Evolutionary conservation across 2,113 vertebrate species (phyloP).

Genomic region (Panthera uncia): DNA sequence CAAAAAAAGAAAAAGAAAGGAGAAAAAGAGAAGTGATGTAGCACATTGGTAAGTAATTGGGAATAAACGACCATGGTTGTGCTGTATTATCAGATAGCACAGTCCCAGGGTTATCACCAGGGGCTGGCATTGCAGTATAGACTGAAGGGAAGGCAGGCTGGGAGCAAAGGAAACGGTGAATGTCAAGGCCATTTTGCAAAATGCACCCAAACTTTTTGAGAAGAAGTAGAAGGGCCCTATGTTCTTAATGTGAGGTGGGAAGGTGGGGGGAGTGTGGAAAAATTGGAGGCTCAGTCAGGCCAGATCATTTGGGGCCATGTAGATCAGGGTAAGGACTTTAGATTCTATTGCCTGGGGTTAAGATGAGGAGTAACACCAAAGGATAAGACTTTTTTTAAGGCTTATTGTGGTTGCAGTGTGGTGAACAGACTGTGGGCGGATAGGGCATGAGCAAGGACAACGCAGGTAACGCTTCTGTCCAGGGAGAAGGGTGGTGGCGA

Average conservation of each 20-base stretch:
- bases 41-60: background rate
- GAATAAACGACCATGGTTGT: no score
- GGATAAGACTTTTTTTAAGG: background rate
- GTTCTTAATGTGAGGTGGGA: background rate
- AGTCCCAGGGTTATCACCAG: background rate
- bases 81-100: fast-evolving
- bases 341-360: background rate
- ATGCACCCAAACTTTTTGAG: background rate
- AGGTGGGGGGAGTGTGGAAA: background rate
- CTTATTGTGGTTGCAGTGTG: background rate
- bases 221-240: background rate
- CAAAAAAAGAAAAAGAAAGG: no score
- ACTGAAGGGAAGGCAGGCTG: background rate
- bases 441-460: no score
- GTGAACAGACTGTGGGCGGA: fast-evolving
- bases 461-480: no score
- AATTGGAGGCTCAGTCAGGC: background rate
- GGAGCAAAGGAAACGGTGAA: background rate
- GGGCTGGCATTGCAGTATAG: background rate
- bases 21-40: background rate
- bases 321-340: background rate
- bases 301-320: background rate
- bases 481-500: fast-evolving
- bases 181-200: background rate
- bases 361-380: background rate